phyloP scores from a whole-genome alignment of 2,797 vertebrate genomes.

The Crax fasciolata region DNA sequence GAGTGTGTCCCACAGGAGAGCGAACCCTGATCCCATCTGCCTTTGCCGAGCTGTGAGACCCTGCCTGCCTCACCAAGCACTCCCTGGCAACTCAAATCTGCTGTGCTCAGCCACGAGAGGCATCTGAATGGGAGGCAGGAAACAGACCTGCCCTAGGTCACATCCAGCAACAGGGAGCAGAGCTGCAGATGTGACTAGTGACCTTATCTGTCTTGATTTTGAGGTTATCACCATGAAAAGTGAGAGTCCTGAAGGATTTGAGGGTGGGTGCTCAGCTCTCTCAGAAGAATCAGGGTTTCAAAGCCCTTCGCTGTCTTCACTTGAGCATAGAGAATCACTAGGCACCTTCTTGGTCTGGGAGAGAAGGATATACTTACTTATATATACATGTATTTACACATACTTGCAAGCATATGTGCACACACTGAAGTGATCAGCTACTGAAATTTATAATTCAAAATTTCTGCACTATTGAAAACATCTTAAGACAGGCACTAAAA shows the following conservation, averaged over 20 bases:
- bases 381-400: conserved; percentile 8
- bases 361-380: background rate
- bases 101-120: background rate
- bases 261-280: background rate
- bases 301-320: conserved; percentile 2
- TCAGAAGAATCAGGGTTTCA: background rate
- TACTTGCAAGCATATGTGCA: background rate
- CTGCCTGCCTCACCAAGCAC: background rate
- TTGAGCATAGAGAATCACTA: background rate
- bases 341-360: conserved; percentile 20
- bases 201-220: background rate
- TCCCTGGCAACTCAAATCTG: background rate
- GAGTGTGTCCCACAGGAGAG: background rate
- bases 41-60: background rate
- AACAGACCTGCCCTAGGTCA: background rate
- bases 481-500: conserved; percentile 23
- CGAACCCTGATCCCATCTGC: background rate
- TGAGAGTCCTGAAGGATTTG: background rate
- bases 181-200: background rate
- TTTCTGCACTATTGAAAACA: background rate
- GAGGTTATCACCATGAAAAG: background rate
- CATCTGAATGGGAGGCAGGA: background rate
- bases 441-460: background rate
- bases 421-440: background rate
- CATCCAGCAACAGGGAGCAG: background rate